Conservation (phyloP, 1,140 invertebrate species). For the Palaemon carinicauda region DNA sequence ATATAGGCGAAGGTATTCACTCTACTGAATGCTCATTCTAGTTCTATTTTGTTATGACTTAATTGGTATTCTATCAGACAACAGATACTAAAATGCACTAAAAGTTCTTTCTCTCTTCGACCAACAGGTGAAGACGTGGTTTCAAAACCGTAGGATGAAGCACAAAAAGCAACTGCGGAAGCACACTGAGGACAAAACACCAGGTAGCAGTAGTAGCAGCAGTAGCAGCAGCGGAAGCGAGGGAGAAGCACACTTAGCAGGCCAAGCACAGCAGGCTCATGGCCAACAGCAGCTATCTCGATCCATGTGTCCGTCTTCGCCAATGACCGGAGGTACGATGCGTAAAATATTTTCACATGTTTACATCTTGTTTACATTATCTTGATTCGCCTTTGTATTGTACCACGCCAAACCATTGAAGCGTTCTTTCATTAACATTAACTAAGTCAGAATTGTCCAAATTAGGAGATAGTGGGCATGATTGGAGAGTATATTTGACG, state of each 20-base stretch:
- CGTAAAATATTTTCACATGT: too few species aligned
- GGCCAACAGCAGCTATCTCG: not conserved
- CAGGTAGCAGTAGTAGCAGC: conserved; percentile 15
- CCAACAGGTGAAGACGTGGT: conserved; percentile 93
- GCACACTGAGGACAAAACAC: conserved; percentile 67
- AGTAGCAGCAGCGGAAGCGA: not conserved
- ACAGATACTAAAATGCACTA: not conserved
- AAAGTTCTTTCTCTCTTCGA: conserved; percentile 36
- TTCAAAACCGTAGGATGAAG: conserved; percentile 96
- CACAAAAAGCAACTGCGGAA: conserved; percentile 94
- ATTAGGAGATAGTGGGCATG: too few species aligned
- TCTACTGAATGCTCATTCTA: too few species aligned
- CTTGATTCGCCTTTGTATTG: too few species aligned
- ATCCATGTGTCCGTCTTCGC: not conserved
- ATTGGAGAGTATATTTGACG: too few species aligned
- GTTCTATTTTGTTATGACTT: not conserved
- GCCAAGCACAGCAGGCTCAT: conserved; percentile 13
- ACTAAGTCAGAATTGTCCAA: too few species aligned
- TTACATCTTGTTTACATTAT: too few species aligned
- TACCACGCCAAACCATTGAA: too few species aligned
- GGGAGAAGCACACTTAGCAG: not conserved
- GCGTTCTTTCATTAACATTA: too few species aligned
- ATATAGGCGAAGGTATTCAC: too few species aligned
- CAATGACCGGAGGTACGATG: not conserved
- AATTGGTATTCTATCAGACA: not conserved